Base-by-base conservation (phyloP, 2,797 vertebrate species). In the Threskiornis aethiopicus region DNA sequence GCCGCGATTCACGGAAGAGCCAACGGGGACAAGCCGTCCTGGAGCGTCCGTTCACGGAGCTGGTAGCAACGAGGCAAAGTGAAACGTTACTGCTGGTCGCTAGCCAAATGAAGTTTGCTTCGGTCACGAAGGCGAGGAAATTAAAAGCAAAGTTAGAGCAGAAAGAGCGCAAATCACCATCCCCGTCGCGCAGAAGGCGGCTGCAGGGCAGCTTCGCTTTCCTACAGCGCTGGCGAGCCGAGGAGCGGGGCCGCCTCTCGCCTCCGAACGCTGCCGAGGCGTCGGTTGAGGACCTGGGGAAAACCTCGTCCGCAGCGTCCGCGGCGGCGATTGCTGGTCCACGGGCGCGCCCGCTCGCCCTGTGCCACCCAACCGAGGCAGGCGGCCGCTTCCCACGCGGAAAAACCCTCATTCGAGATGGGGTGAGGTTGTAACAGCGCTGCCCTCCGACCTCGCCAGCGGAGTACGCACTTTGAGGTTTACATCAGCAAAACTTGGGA, bases 21-120 rank as follows among this genome's bases (percentile, higher is more conserved):
- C 0, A 11, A n/a, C n/a, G 13, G n/a, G 41, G 37, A 44, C 8
- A 6, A 12, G 7, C 4, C 0, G 0, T 11, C 39, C 46, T 2
- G 28, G 61, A 7, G 44, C 25, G 10, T 39, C 37, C 5, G 47
- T 9, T 44, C 17, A 26, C 1, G 33, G 39, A 41, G 65, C 57
- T n/a, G 64, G 42, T 5, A 28, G 46, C 58, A 52, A 31, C 0
- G 8, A 77, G 70, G 58, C 16, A 2, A 57, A 76, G 24, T 1
- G 46, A 22, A 49, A 61, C 2, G 4, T 4, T 13, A 8, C 62
- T 2, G 11, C 35, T 10, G 16, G 18, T 12, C 5, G 0, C 37
- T 25, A 19, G 59, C 61, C 21, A 41, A 31, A 42, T 1, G 1
- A 62, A 84, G 67, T 31, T 31, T 4, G 17, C 37, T 72, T 67